Base-by-base conservation (phyloP, 23 tunicate species). In the Styela clava region DNA sequence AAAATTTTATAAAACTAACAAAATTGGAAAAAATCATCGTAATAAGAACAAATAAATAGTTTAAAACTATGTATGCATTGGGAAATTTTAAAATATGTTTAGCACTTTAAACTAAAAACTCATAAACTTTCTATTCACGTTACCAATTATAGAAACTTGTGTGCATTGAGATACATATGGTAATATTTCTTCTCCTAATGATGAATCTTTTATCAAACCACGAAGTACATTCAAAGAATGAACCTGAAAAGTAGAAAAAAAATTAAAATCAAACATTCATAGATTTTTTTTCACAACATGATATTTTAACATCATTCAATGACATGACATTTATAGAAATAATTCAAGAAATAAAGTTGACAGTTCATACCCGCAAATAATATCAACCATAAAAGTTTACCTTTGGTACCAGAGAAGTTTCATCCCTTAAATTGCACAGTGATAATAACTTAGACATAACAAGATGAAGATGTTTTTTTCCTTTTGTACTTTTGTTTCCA, bases 171-270 rank as follows among this genome's bases (percentile, higher is more conserved):
- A 91, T 1, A 91, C 29, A 63, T 85, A 91, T 0, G 90, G 97
- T 0, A 69, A 68, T 12, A 91, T 71, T 34, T 82, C 90, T 71
- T 91, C 97, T 19, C 87, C 97, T 26, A 92, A 64, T 16, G 90
- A 81, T 35, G 97, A 85, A 64, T 92, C 97, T 28, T 79, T 87
- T 12, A 92, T 74, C 36, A 92, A 36, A 21, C 88, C 91, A 0
- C 88, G 86, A 19, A 87, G 67, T 3, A 86, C 74, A 37, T 92
- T 92, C 31, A 92, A 73, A 3, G 91, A 61, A 69, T 92, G 97
- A 35, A 86, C 79, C 97, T 92, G 83, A 22, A 71, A 68, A 20
- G n/a, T 24, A 20, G 1, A 27, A 80, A 65, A 27, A 26, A 16
- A n/a, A 22, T 26, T 34, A 16, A 78, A n/a, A 22, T 0, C 69